These are phyloP conservation scores for Arizona elegans DNA, from an alignment of 2,113 vertebrate species.

Conservation along the genomic window DNA sequence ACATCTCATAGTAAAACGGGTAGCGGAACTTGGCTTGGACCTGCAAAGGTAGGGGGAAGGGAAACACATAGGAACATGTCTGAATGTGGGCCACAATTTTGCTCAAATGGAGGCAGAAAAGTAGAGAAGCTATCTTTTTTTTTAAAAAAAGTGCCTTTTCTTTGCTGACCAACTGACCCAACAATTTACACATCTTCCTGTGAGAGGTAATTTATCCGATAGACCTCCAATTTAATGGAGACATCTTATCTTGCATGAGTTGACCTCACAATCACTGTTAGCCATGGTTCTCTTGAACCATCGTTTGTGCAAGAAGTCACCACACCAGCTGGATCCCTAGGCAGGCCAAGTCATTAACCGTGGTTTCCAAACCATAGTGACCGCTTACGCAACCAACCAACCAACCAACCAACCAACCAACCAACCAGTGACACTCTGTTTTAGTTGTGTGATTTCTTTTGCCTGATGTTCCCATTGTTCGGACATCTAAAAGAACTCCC, in stretches of 20 bases:
- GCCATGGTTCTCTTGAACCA: background rate
- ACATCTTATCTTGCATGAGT: background rate
- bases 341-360: background rate
- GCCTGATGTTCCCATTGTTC: background rate
- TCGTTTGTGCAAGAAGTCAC: background rate
- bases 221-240: background rate
- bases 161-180: constrained; percentile 52
- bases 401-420: background rate
- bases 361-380: background rate
- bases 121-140: constrained; percentile 47
- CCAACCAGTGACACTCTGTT: background rate
- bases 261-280: background rate
- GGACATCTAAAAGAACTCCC: background rate
- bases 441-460: background rate
- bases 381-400: background rate
- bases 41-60: constrained; percentile 55
- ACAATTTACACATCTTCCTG: constrained; percentile 47
- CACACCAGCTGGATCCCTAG: background rate
- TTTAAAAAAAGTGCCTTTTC: constrained; percentile 47
- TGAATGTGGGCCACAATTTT: constrained; percentile 59
- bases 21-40: constrained; percentile 96
- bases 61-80: constrained; percentile 10
- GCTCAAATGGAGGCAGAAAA: constrained; percentile 32
- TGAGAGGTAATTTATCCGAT: constrained; percentile 13
- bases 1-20: constrained; percentile 98